Conservation (phyloP, 2,113 vertebrate species). For the Lucifuga dentata region DNA sequence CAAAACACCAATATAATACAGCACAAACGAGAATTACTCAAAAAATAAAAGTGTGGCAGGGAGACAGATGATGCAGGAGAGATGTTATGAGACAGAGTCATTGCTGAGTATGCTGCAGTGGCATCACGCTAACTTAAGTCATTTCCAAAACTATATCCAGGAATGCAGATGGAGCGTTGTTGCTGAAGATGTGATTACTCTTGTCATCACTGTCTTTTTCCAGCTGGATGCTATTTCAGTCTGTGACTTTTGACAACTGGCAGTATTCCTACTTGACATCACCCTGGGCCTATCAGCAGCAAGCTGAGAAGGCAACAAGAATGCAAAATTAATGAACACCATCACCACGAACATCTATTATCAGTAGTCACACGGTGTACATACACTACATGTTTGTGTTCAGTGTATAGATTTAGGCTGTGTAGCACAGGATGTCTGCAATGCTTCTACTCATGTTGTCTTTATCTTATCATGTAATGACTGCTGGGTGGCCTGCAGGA, state of each 20-base stretch:
- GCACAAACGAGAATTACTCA: slow-evolving; percentile 25
- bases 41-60: slow-evolving; percentile 12
- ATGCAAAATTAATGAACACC: slow-evolving; percentile 29
- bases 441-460: slow-evolving; percentile 33
- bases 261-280: slow-evolving; percentile 55
- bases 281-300: slow-evolving; percentile 31
- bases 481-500: slow-evolving; percentile 36
- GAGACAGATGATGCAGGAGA: slow-evolving; percentile 19
- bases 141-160: slow-evolving; percentile 71
- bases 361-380: background rate
- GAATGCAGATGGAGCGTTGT: slow-evolving; percentile 63
- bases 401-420: slow-evolving; percentile 11
- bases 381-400: slow-evolving; percentile 14
- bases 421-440: slow-evolving; percentile 21
- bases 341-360: slow-evolving; percentile 38
- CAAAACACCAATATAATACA: background rate
- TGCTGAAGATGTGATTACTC: slow-evolving; percentile 67
- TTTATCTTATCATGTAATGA: slow-evolving; percentile 57
- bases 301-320: slow-evolving; percentile 17
- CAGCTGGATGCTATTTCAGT: slow-evolving; percentile 67
- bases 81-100: slow-evolving; percentile 23
- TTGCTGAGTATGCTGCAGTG: slow-evolving; percentile 42
- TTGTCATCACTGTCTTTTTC: slow-evolving; percentile 63
- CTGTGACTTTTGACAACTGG: slow-evolving; percentile 61
- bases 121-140: slow-evolving; percentile 75